A percentile compares a stretch with the other conserved stretches of the same genome.
phyloP scores from a whole-genome alignment of 2,797 vertebrate species.

The Petrocephalus sullivani region DNA sequence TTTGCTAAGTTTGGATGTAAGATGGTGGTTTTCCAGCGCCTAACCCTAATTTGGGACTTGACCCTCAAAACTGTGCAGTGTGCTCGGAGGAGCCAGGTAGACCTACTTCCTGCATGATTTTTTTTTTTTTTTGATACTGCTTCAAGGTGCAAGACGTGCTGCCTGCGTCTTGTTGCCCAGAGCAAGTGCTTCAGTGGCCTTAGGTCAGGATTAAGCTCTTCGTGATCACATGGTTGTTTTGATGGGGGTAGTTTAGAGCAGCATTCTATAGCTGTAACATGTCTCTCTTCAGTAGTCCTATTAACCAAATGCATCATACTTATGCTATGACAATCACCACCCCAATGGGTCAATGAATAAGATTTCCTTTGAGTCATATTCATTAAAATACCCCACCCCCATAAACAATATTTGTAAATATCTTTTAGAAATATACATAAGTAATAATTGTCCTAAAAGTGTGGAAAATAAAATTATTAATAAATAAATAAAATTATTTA shows the following conservation, averaged over 20 bases:
- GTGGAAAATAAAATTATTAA: conserved; percentile 54
- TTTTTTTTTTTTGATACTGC: not conserved
- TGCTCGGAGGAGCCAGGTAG: not conserved
- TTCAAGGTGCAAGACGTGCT: not conserved
- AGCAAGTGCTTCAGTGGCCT: not conserved
- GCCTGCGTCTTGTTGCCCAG: not conserved
- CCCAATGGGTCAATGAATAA: conserved; percentile 59
- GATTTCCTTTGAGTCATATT: conserved; percentile 49
- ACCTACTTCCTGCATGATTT: not conserved
- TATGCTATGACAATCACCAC: conserved; percentile 83
- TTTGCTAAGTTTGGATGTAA: not conserved
- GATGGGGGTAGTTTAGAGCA: conserved; percentile 62
- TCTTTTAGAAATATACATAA: conserved; percentile 54
- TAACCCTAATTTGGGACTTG: not conserved
- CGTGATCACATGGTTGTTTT: not conserved
- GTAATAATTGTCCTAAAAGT: conserved; percentile 69
- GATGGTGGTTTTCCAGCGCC: not conserved
- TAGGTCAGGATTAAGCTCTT: not conserved
- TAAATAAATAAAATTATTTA: conserved; percentile 42
- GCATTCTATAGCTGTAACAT: conserved; percentile 75
- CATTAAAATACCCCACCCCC: conserved; percentile 57
- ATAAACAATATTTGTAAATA: conserved; percentile 74
- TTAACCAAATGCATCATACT: conserved; percentile 49
- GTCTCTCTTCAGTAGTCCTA: conserved; percentile 53
- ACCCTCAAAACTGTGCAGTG: not conserved